phyloP scores from a whole-genome alignment of 2,888 invertebrate genomes.

The Pantelozetes paolii region DNA sequence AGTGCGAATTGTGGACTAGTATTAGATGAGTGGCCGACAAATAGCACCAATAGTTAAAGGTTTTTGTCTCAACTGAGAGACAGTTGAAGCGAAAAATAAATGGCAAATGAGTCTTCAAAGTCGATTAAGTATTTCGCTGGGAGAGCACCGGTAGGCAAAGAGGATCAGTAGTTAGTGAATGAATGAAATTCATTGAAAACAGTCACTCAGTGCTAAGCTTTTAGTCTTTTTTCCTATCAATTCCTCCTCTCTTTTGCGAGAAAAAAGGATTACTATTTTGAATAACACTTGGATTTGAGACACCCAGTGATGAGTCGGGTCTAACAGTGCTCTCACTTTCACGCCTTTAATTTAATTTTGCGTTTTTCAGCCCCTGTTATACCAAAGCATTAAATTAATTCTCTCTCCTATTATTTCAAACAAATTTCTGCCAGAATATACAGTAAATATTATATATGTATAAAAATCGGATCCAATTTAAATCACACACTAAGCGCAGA shows the following conservation, averaged over 20 bases:
- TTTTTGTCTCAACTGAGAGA: not conserved
- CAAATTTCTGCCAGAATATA: too few relatives aligned
- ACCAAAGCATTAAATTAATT: not conserved
- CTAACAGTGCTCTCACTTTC: constrained; percentile 10
- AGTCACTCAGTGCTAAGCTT: constrained; percentile 6
- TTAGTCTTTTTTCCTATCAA: not conserved
- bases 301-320: not conserved
- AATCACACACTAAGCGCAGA: not conserved
- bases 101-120: constrained; percentile 26
- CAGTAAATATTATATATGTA: too few relatives aligned
- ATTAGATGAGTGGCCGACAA: not conserved
- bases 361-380: not conserved
- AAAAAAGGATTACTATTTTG: constrained; percentile 18
- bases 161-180: not conserved
- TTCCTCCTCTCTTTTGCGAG: not conserved
- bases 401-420: too few relatives aligned
- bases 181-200: not conserved
- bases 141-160: not conserved
- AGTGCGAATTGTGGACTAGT: not conserved
- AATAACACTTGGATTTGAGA: constrained; percentile 11
- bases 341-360: constrained; percentile 27
- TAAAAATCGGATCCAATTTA: constrained; percentile 6
- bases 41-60: not conserved
- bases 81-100: not conserved
- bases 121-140: constrained; percentile 11